These are phyloP conservation scores for Spinus pinus DNA, from an alignment of 2,797 vertebrate species.

Conservation along the genomic window DNA sequence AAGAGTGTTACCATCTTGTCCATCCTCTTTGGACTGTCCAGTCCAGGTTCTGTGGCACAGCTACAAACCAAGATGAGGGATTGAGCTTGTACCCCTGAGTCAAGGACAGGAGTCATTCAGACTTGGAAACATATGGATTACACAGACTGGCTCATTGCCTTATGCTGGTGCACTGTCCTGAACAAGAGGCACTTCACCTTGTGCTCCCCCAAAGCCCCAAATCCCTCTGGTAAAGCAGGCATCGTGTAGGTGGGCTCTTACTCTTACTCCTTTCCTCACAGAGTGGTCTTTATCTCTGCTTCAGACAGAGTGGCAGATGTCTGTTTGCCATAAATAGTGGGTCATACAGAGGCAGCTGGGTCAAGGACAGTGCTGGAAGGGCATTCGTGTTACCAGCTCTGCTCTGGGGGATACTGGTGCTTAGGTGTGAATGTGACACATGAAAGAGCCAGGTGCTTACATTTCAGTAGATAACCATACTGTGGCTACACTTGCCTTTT, in stretches of 20 bases:
- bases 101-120: not conserved
- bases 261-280: not conserved
- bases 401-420: not conserved
- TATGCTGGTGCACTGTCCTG: not conserved
- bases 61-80: not conserved
- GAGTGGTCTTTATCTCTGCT: not conserved
- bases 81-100: fast-evolving
- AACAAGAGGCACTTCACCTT: not conserved
- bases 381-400: not conserved
- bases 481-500: not conserved
- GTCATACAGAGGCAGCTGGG: not conserved
- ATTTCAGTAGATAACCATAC: not conserved
- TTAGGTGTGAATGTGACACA: not conserved
- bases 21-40: not conserved
- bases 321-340: not conserved
- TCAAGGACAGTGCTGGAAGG: not conserved
- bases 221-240: not conserved
- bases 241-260: not conserved
- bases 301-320: not conserved
- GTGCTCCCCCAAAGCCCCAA: not conserved
- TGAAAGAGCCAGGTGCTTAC: not conserved
- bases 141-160: not conserved
- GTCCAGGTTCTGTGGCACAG: not conserved
- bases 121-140: fast-evolving
- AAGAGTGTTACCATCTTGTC: not conserved